Percentiles rank a stretch among this genome's conserved stretches.
phyloP scores from a whole-genome alignment of 2,888 invertebrate genomes.

The Labia minor region DNA sequence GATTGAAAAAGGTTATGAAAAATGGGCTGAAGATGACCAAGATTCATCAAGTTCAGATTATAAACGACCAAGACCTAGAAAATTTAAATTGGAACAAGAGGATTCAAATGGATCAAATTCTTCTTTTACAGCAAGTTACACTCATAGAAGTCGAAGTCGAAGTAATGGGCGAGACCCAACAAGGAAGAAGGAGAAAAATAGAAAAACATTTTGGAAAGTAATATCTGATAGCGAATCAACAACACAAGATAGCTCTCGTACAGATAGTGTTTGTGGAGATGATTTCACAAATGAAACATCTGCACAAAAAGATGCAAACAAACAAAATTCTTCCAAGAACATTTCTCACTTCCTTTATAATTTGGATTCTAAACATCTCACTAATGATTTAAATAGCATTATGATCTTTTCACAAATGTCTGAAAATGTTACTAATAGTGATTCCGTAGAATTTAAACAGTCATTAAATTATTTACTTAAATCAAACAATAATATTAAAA shows the following conservation, averaged over 20 bases:
- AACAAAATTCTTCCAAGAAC: background rate
- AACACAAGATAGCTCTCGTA: background rate
- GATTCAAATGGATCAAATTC: background rate
- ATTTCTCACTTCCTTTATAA: background rate
- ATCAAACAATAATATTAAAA: slow-evolving; percentile 2
- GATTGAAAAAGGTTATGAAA: slow-evolving; percentile 51
- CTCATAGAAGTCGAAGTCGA: background rate
- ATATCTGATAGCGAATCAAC: background rate
- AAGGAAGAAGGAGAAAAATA: background rate
- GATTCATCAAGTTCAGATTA: slow-evolving; percentile 16
- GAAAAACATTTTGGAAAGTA: background rate
- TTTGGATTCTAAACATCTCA: background rate
- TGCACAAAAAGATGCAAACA: background rate
- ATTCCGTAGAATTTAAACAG: slow-evolving; percentile 15
- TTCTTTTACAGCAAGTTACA: background rate
- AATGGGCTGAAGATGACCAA: slow-evolving; percentile 32
- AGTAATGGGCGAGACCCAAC: background rate
- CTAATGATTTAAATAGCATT: background rate
- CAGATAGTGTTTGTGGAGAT: background rate
- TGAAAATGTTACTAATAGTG: slow-evolving; percentile 31
- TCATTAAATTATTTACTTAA: background rate
- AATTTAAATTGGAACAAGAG: background rate
- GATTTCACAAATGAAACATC: background rate
- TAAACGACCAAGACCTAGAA: slow-evolving; percentile 8
- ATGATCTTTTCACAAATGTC: slow-evolving; percentile 20